Evolutionary conservation across 1,140 invertebrate genomes (phyloP), one percentile per base, ranked within the genome.

Genomic region (Globodera rostochiensis): DNA sequence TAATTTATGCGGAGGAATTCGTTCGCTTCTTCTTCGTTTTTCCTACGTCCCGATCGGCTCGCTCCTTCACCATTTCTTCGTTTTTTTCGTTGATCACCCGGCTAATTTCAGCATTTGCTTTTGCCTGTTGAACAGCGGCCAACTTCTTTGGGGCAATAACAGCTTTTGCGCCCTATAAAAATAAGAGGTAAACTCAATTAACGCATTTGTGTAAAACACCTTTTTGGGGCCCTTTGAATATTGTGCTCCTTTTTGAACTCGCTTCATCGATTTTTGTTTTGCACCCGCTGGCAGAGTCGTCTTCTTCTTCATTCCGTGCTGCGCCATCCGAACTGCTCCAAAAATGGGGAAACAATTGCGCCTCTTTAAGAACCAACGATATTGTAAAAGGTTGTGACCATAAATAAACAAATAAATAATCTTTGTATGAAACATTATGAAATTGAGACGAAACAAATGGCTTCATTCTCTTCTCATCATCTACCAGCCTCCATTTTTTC

Each of bases 401-500:
- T 13, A 15, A 64, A 19, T 19, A 19, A 64, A 19, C 11, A 64
- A 15, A 19, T 64, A 15, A 19, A 64, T 53, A 15, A 9, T 53
- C 36, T 2, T 36, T 36, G 36, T 36, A n/a, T 36, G 2, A 66
- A 66, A 15, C n/a, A 15, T 13, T 66, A 2, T 3, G 60, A 13
- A 66, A 15, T 66, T 66, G 60, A 66, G 21, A 66, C 13, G 60
- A 21, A 66, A 66, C n/a, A 36, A 36, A 21, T 66, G 60, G 21
- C n/a, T 66, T 66, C 60, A 66, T 66, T 9, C 46, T 36, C 9
- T 71, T 11, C 11, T 36, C 46, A n/a, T 64, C 60, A 71, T 71
- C 69, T 71, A 6, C 69, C 36, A 1, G 69, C 69, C 69, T 71
- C 70, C 47, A 78, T 46, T 36, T 97, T 98, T 89, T 98, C 96